Evolutionary conservation across 1,140 invertebrate species (phyloP), one percentile per base, ranked within the genome.

Genomic region (Euschistus heros): DNA sequence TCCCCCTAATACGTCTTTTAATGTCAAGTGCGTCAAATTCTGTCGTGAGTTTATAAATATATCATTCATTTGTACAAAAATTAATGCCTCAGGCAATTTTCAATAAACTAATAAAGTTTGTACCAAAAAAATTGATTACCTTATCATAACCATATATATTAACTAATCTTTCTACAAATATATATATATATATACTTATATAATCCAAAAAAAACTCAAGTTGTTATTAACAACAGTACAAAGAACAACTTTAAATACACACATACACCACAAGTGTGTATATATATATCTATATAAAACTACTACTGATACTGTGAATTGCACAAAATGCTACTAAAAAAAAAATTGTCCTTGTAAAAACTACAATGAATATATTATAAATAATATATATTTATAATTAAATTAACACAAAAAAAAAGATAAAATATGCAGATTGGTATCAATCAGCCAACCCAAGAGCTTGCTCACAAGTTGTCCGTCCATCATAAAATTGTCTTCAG

Each of bases 371-470:
- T 50, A 50, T 50, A 22, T 50, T 50, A 50, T 50, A 50, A 50
- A 50, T 50, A 50, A 50, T 50, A 50, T 50, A 50, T 50, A 50
- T 50, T 50, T 50, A 50, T 50, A 18, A 50, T 50, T 50, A 50
- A 50, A 50, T 50, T 50, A 50, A 50, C 47, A 50, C 47, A 50
- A 50, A 50, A 50, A 22, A 50, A 10, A 50, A 50, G 22, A 50
- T 50, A 18, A 20, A 20, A 50, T 50, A 20, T 50, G 47, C 33
- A 37, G 33, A 37, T 37, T 37, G 33, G 33, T 37, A 37, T 18
- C 47, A 50, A 50, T 22, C 47, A 50, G 47, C 47, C 47, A 50
- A 50, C n/a, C 22, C 47, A 37, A 37, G 33, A 37, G 33, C 33
- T 37, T 50, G 47, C 47, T 50, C 47, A 22, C 47, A 50, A 50